Base-by-base conservation (phyloP, 1,140 invertebrate genomes). In the Ceratina japonica region DNA sequence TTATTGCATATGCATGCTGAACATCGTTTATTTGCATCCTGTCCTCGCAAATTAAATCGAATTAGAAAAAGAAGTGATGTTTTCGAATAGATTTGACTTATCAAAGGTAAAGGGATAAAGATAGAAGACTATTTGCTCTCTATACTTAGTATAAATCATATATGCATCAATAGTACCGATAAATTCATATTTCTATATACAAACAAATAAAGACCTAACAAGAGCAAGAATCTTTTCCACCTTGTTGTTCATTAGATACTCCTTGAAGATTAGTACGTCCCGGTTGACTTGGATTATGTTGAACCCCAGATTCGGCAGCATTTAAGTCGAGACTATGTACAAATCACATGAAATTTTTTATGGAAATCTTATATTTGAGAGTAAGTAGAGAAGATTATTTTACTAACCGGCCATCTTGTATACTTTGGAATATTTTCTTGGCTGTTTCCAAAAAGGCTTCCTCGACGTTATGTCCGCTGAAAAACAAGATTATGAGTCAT, bases 401-500 rank as follows among this genome's bases (percentile, higher is more conserved):
- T 64, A 87, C 88, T 90, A 84, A 96, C 95, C 98, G 97, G 84
- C 99, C 99, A 93, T 99, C 98, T 94, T 99, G 98, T 92, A 99
- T 99, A 92, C 99, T 99, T 92, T 99, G 98, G 93, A 98, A 99
- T 89, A 99, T 99, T 93, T 99, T 99, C 91, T 98, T 98, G 56
- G 99, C 99, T 54, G 99, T 99, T 94, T 99, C 98, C 86, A 99
- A 93, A 93, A 99, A 99, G 56, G 99, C 99, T 94, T 99, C 99
- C 93, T 99, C 99, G 20, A 99, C 99, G 93, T 99, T 99, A 92
- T 99, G 97, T 77, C 99, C 99, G 22, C 98, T 99, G 87, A 88
- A 96, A 93, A 81, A 91, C 70, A 83, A 64, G 69, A 83, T 5
- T 16, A 75, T 54, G 75, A 18, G 66, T 54, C 58, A 74, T 37